These are phyloP conservation scores for Tipula lateralis DNA, from an alignment of 2,888 invertebrate species.

Conservation along the genomic window DNA sequence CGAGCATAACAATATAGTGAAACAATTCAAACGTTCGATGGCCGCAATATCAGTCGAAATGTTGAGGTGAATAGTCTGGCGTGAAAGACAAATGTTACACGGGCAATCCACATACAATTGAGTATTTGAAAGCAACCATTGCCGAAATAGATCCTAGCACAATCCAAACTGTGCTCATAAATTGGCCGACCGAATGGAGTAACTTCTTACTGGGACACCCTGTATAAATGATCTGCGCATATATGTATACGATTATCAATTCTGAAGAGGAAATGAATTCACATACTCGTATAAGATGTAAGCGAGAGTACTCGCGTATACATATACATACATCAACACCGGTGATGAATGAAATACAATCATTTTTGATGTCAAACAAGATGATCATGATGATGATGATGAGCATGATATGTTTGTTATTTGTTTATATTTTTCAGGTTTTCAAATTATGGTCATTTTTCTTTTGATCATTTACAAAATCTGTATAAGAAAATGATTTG, in stretches of 20 bases:
- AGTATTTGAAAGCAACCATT: too few species aligned
- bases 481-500: not conserved
- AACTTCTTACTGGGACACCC: too few species aligned
- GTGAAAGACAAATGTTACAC: too few species aligned
- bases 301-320: not conserved
- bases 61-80: too few species aligned
- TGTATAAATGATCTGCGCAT: not conserved
- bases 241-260: not conserved
- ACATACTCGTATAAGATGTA: not conserved
- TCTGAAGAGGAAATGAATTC: slow-evolving; percentile 15
- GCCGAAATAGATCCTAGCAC: too few species aligned
- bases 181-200: too few species aligned
- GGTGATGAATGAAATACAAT: slow-evolving; percentile 19
- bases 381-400: slow-evolving; percentile 13
- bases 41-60: too few species aligned
- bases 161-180: too few species aligned
- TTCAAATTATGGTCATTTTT: not conserved
- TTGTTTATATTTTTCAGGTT: not conserved
- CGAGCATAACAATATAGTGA: too few species aligned
- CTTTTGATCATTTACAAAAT: not conserved
- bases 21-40: too few species aligned
- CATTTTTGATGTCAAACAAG: slow-evolving; percentile 8
- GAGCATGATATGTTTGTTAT: slow-evolving; percentile 3
- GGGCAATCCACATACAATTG: too few species aligned
- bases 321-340: too few species aligned